These are phyloP conservation scores for Molorchus minor DNA, from an alignment of 2,888 invertebrate genomes.

Conservation along the genomic window DNA sequence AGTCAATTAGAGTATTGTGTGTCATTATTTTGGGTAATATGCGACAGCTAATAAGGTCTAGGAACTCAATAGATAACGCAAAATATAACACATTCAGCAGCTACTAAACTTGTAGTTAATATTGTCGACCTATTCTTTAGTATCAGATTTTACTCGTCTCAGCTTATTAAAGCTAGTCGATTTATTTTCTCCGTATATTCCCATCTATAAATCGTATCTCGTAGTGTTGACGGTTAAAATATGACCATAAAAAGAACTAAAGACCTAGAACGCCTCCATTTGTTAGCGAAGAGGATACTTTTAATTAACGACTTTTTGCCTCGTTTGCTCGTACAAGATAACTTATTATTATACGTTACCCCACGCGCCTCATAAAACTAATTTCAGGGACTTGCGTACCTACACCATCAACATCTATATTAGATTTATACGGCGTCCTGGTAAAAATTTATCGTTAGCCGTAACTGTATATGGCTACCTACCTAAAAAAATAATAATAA, in stretches of 20 bases:
- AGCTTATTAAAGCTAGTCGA: no score
- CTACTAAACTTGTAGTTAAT: no score
- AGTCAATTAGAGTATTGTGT: no score
- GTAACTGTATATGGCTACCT: not conserved
- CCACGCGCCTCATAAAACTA: not conserved
- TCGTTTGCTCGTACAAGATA: not conserved
- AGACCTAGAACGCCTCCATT: conserved; percentile 3
- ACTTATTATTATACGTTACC: conserved; percentile 1
- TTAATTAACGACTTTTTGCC: conserved; percentile 9
- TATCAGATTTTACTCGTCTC: no score
- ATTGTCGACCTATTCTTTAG: no score
- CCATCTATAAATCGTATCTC: not conserved
- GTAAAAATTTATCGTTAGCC: not conserved
- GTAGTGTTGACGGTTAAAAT: not conserved
- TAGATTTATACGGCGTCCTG: not conserved
- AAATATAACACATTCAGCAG: no score
- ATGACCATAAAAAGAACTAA: not conserved
- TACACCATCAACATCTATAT: not conserved
- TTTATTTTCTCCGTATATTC: no score
- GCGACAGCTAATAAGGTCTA: no score
- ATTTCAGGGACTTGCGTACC: no score
- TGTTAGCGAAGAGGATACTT: not conserved
- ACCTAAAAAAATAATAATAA: no score
- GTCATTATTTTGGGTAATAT: no score
- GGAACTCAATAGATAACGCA: no score